Evolutionary conservation across 2,113 vertebrate species (phyloP).

Genomic region (Nettapus auritus): DNA sequence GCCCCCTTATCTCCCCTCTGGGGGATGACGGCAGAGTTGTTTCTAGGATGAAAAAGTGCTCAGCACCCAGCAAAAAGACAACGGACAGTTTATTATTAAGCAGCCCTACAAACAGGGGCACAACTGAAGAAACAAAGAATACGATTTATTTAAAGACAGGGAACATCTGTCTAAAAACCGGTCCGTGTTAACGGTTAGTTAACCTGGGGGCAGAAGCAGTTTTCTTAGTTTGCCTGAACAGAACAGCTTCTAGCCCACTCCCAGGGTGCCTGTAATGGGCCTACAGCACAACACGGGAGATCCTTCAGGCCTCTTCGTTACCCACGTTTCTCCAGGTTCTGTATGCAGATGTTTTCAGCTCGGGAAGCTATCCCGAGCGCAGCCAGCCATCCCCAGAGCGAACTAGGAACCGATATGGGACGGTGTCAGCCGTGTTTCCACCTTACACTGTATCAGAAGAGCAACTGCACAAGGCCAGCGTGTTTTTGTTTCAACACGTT

Average conservation of each 20-base stretch:
- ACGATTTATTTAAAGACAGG: neutral
- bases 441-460: rapidly evolving
- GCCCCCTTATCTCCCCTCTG: neutral
- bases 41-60: neutral
- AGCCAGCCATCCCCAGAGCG: neutral
- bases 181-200: neutral
- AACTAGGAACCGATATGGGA: rapidly evolving
- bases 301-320: neutral
- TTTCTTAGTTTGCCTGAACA: neutral
- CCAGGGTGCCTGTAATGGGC: neutral
- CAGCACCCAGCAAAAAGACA: neutral
- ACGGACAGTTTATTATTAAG: neutral
- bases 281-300: rapidly evolving
- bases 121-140: neutral
- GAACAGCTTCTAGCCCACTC: neutral
- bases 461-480: neutral
- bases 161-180: neutral
- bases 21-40: neutral
- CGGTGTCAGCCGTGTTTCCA: neutral
- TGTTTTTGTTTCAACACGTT: rapidly evolving
- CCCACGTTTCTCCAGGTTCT: neutral
- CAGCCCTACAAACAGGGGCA: neutral
- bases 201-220: neutral
- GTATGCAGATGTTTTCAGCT: neutral
- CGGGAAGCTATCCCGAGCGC: too few species aligned